Evolutionary conservation across 1,140 invertebrate species (phyloP).

Genomic region (Nilaparvata lugens): DNA sequence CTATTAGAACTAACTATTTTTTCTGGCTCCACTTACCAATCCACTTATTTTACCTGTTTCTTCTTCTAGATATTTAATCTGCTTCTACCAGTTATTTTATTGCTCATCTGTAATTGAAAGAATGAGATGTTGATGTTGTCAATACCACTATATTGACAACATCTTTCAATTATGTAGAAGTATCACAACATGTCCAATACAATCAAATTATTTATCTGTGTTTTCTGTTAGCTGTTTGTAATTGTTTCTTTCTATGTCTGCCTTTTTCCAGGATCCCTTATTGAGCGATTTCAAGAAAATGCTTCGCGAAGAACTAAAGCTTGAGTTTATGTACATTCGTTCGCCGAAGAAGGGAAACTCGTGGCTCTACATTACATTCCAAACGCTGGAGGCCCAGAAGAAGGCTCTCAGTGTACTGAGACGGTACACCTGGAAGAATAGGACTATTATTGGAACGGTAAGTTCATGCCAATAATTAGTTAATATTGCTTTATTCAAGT

Average conservation of each 20-base stretch:
- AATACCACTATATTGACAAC: too few species aligned
- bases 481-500: too few species aligned
- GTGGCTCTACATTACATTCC: constrained; percentile 69
- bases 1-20: too few species aligned
- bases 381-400: constrained; percentile 55
- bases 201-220: neutral
- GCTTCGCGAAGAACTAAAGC: constrained; percentile 23
- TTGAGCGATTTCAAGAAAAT: constrained; percentile 27
- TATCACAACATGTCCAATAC: neutral
- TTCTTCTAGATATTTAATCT: too few species aligned
- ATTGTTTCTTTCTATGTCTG: neutral
- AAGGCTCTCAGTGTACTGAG: constrained; percentile 58
- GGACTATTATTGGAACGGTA: constrained; percentile 34
- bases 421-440: constrained; percentile 62
- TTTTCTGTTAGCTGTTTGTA: neutral
- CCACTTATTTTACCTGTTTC: too few species aligned
- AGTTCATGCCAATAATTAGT: too few species aligned
- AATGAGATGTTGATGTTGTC: too few species aligned
- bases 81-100: too few species aligned
- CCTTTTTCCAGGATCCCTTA: constrained; percentile 22
- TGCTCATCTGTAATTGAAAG: too few species aligned
- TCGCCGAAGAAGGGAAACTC: constrained; percentile 32
- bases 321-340: constrained; percentile 25
- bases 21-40: too few species aligned
- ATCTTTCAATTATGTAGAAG: neutral